Conservation (phyloP, 2,888 invertebrate genomes). For the Pseudanteris insignis region DNA sequence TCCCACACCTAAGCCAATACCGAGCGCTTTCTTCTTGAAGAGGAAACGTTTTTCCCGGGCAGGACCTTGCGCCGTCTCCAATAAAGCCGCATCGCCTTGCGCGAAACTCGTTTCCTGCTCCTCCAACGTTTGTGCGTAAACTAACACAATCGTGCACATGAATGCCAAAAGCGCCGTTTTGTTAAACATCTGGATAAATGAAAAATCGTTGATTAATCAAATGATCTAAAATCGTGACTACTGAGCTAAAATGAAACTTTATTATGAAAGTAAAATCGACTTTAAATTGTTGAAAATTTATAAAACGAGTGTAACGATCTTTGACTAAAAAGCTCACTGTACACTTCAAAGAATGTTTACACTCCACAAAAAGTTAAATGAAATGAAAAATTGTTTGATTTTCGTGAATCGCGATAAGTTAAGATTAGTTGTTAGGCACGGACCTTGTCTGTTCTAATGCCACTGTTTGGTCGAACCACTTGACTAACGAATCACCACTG, state of each 20-base stretch:
- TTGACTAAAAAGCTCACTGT: no score
- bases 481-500: constrained; percentile 42
- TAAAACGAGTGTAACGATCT: no score
- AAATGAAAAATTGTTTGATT: not conserved
- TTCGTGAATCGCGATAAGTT: no score
- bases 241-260: no score
- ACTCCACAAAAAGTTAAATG: no score
- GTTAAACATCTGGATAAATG: constrained; percentile 43
- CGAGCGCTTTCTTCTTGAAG: constrained; percentile 59
- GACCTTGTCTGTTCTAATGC: constrained; percentile 25
- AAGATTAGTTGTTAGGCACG: constrained; percentile 2
- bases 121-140: constrained; percentile 32
- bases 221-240: no score
- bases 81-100: constrained; percentile 26
- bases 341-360: no score
- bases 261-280: no score
- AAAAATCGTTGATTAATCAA: no score
- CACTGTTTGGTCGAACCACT: constrained; percentile 37
- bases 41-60: constrained; percentile 57
- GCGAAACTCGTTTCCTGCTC: constrained; percentile 32
- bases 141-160: constrained; percentile 33
- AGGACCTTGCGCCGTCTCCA: constrained; percentile 13
- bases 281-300: no score
- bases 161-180: constrained; percentile 41
- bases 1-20: constrained; percentile 61